These are phyloP conservation scores for Phrynosoma platyrhinos DNA, from an alignment of 2,113 vertebrate species.

Conservation along the genomic window DNA sequence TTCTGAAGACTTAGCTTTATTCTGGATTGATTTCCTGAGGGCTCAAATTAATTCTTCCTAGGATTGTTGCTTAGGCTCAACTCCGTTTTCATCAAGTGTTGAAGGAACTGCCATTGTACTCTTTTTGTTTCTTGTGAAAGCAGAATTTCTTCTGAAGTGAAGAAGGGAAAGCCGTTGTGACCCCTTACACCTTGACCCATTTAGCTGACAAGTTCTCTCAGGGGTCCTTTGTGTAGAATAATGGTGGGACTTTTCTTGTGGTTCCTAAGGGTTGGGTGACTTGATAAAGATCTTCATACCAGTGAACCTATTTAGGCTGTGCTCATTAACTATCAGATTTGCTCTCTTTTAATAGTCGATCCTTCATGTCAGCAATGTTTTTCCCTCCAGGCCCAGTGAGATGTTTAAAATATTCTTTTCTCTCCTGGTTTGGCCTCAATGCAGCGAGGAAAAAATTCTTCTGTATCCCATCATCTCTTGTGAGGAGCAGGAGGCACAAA, in stretches of 20 bases:
- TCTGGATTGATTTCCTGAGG: slow-evolving; percentile 41
- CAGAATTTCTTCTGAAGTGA: background rate
- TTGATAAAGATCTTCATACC: background rate
- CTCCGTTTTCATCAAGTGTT: slow-evolving; percentile 1
- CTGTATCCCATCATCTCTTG: background rate
- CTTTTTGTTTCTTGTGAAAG: slow-evolving; percentile 17
- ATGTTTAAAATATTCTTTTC: slow-evolving; percentile 11
- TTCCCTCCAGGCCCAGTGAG: background rate
- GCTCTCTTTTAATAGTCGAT: slow-evolving; percentile 4
- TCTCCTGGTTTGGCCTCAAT: slow-evolving; percentile 1
- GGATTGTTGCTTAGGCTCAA: slow-evolving; percentile 34
- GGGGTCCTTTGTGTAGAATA: background rate
- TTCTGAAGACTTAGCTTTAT: slow-evolving; percentile 38
- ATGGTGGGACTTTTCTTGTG: background rate
- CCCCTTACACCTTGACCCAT: slow-evolving; percentile 15
- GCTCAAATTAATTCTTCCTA: slow-evolving; percentile 39
- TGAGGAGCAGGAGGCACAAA: background rate
- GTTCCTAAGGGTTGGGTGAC: background rate
- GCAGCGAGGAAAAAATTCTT: background rate
- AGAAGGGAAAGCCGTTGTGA: background rate
- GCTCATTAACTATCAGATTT: background rate
- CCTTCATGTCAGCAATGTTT: background rate
- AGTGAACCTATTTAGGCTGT: background rate
- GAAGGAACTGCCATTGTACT: slow-evolving; percentile 2
- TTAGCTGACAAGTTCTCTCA: background rate